Base-by-base conservation (phyloP, 2,797 vertebrate species). In the Enoplosus armatus region DNA sequence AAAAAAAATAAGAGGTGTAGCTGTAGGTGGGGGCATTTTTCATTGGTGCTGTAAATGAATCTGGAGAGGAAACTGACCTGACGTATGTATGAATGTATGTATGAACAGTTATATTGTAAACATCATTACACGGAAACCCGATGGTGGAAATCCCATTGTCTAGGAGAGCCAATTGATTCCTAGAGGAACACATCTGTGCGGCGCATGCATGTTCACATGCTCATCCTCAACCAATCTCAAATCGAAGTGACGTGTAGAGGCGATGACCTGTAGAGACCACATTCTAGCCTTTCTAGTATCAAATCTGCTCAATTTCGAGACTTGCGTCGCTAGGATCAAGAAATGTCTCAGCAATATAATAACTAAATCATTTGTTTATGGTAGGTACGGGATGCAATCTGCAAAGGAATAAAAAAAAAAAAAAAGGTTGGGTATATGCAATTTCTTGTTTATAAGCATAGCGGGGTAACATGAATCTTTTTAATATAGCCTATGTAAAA, bases 41-140 rank as follows among this genome's bases (percentile, higher is more conserved):
- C 94, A 93, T 94, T 93, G 96, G 92, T 96, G 94, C 95, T 97
- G 96, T 95, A 95, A 96, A 96, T 95, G 95, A 92, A 86, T 86
- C 84, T 77, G 75, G 80, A 95, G 88, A 94, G 96, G 95, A 96
- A 96, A 95, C 96, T 95, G 96, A 96, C 95, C 94, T 96, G 96
- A 96, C 94, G 94, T 95, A 95, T 96, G 95, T 94, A 95, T 95
- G 94, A 96, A 97, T 97, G 96, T 97, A 97, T 93, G 92, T 88
- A 86, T 93, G 92, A 93, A 90, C 96, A 94, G 94, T 95, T 94
- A 82, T 94, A 95, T 94, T 94, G 96, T 97, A 96, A 97, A 96
- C 97, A 97, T 97, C 97, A 97, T 96, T 97, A 97, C 97, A 97
- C 96, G 97, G 96, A 96, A 97, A 97, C 97, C 95, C 94, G 95